Evolutionary conservation across 2,888 invertebrate species (phyloP).

Genomic region (Synanthedon andrenaeformis): DNA sequence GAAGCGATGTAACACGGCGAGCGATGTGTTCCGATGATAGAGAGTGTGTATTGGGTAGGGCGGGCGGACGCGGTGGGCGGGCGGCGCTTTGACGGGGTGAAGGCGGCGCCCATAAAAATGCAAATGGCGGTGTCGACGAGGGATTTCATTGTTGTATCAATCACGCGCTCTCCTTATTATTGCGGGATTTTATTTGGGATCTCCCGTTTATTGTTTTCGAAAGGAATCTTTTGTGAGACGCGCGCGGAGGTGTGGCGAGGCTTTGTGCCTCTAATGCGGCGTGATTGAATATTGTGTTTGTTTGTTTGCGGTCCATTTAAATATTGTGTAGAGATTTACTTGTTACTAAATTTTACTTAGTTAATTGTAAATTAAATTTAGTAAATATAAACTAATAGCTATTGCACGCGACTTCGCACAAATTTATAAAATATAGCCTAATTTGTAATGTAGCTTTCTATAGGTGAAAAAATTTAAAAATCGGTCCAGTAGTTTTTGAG

Average conservation of each 20-base stretch:
- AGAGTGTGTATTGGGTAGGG: not conserved
- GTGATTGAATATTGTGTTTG: not conserved
- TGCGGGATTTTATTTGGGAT: slow-evolving; percentile 40
- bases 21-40: too few species aligned
- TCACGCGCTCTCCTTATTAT: slow-evolving; percentile 55
- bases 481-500: too few species aligned
- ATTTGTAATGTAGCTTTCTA: too few species aligned
- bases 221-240: not conserved
- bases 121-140: slow-evolving; percentile 73
- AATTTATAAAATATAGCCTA: too few species aligned
- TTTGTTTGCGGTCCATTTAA: too few species aligned
- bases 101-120: slow-evolving; percentile 57
- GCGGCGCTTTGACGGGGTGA: slow-evolving; percentile 18
- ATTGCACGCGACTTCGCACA: too few species aligned
- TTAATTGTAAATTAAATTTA: too few species aligned
- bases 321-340: too few species aligned
- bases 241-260: not conserved
- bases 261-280: not conserved
- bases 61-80: slow-evolving; percentile 11
- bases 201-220: slow-evolving; percentile 45
- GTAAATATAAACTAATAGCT: too few species aligned
- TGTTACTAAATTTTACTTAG: too few species aligned
- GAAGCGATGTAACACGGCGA: too few species aligned
- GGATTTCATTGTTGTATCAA: slow-evolving; percentile 59
- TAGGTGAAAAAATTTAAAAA: too few species aligned